Base-by-base conservation (phyloP, 1,140 invertebrate genomes). In the Panagrolaimus sp. region DNA sequence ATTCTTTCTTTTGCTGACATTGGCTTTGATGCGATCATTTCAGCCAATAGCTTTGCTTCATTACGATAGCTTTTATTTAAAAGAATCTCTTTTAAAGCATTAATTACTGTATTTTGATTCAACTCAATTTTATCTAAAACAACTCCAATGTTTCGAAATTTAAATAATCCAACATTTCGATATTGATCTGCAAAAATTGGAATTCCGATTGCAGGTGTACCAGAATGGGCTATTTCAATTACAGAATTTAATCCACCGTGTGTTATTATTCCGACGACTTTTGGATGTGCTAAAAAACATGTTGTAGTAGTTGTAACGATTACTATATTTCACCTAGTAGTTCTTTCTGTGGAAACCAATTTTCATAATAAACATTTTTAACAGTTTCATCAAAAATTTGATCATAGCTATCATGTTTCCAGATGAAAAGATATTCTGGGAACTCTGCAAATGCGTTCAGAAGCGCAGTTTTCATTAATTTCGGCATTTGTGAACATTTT, bases 391-490 rank as follows among this genome's bases (percentile, higher is more conserved):
- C 51, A 25, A 27, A 27, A 57, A 25, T 9, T 8, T 25, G n/a
- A 25, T 20, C 20, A 13, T 11, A 20, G 11, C 20, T 57, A 11
- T 57, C 51, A 5, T 57, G 51, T 25, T 57, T 57, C 51, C 51
- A 57, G n/a, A 57, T 57, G n/a, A 57, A 57, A 23, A 27, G 20
- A 11, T 25, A 11, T n/a, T 57, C 51, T 11, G 51, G 51, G 20
- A 57, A 57, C 38, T 62, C n/a, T 14, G 43, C 16, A 44, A 76
- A 74, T 2, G 51, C 51, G 1, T 57, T 27, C 13, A 57, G 20
- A 20, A 57, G n/a, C 0, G 51, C n/a, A 45, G 23, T 16, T 44
- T 77, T 74, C 44, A 74, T 74, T 61, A 67, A 48, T 1, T 20
- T 8, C 13, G 69, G 69, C 69, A 71, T 71, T 16, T 63, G 25